phyloP scores from a whole-genome alignment of 92 coral and sea anemone genomes.

The Epizoanthus scotinus region DNA sequence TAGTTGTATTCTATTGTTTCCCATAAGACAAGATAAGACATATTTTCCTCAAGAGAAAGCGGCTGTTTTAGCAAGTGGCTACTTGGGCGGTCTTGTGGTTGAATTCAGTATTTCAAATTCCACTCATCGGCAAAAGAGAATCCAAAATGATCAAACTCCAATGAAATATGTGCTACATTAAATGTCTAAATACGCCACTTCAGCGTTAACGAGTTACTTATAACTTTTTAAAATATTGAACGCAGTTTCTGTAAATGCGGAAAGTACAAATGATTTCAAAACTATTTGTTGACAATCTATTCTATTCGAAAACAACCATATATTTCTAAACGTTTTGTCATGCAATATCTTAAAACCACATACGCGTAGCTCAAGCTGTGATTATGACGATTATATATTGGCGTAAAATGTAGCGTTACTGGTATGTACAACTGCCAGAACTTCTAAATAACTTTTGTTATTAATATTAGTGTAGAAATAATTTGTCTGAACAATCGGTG shows the following conservation, averaged over 20 bases:
- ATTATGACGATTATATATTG: neutral
- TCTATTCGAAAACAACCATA: neutral
- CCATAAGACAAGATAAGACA: constrained; percentile 3
- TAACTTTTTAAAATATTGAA: neutral
- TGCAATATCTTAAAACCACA: neutral
- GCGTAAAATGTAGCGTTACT: neutral
- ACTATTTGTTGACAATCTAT: neutral
- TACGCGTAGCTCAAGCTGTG: neutral
- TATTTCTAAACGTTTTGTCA: neutral
- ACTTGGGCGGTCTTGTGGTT: neutral
- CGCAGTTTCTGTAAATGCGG: neutral
- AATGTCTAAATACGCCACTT: neutral
- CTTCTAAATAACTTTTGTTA: neutral
- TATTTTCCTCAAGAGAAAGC: neutral
- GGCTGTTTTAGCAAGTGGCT: neutral
- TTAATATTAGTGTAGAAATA: neutral
- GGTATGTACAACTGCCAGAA: neutral
- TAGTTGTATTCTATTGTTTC: neutral
- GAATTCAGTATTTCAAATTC: neutral
- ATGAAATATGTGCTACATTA: neutral
- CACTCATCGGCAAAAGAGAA: neutral
- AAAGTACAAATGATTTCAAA: neutral
- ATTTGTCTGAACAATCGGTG: neutral
- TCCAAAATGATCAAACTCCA: neutral
- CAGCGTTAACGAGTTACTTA: neutral